phyloP scores from a whole-genome alignment of 2,888 invertebrate species.

The Lasioglossum calceatum region DNA sequence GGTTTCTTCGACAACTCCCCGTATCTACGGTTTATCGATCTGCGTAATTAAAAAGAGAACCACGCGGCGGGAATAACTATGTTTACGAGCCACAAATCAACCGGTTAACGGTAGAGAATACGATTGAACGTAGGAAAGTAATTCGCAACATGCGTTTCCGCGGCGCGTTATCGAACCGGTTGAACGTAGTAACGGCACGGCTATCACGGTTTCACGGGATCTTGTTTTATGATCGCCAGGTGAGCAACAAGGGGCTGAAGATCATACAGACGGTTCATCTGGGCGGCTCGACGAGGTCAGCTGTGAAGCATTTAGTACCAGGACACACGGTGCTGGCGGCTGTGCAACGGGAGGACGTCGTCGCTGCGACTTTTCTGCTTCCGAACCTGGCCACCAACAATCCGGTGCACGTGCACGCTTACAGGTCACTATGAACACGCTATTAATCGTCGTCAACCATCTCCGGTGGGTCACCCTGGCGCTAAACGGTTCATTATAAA shows the following conservation, averaged over 20 bases:
- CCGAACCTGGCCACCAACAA: conserved; percentile 98
- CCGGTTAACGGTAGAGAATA: background rate
- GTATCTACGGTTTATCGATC: background rate
- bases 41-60: background rate
- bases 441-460: background rate
- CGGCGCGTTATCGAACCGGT: background rate
- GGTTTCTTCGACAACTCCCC: background rate
- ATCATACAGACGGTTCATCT: conserved; percentile 92
- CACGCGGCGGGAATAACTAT: background rate
- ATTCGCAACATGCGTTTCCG: background rate
- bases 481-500: background rate
- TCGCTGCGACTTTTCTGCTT: conserved; percentile 95
- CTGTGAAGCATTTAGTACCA: conserved; percentile 97
- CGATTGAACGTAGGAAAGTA: background rate
- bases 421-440: conserved; percentile 79
- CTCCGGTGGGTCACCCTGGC: background rate
- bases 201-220: background rate
- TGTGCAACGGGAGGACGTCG: conserved; percentile 95
- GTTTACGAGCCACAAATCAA: background rate
- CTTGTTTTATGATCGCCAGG: conserved; percentile 83
- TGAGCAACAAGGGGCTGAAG: conserved; percentile 96
- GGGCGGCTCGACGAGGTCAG: conserved; percentile 84
- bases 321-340: conserved; percentile 97
- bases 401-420: conserved; percentile 98
- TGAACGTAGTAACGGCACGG: background rate